Conservation (phyloP, 2,888 invertebrate genomes). For the Cheiracanthium punctorium region DNA sequence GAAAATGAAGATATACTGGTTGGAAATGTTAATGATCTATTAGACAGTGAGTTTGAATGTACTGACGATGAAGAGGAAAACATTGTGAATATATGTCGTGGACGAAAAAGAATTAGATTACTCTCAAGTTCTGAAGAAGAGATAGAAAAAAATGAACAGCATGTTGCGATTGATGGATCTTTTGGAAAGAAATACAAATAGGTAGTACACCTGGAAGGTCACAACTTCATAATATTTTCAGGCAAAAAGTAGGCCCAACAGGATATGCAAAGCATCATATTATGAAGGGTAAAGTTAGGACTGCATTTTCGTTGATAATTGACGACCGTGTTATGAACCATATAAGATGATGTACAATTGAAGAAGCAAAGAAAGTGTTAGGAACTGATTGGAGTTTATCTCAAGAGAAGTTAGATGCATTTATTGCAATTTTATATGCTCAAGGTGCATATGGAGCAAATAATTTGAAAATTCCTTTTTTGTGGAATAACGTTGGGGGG, state of each 20-base stretch:
- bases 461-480: slow-evolving; percentile 12
- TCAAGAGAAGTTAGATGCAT: not conserved
- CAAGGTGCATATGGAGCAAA: slow-evolving; percentile 11
- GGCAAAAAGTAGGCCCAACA: slow-evolving; percentile 32
- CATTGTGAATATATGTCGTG: not conserved
- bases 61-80: slow-evolving; percentile 23
- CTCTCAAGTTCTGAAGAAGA: slow-evolving; percentile 18
- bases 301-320: slow-evolving; percentile 5
- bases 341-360: not conserved
- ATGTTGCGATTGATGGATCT: slow-evolving; percentile 8
- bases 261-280: slow-evolving; percentile 29
- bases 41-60: not conserved
- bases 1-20: not conserved
- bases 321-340: not conserved
- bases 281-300: not conserved
- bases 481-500: not conserved
- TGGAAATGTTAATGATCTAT: not conserved
- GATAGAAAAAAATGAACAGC: slow-evolving; percentile 22
- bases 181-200: not conserved
- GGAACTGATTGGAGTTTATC: not conserved
- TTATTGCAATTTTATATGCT: too few species aligned
- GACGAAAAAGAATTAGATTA: slow-evolving; percentile 8
- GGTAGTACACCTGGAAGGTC: not conserved
- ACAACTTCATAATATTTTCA: slow-evolving; percentile 27
- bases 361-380: not conserved